Evolutionary conservation across 2,888 invertebrate species (phyloP), one percentile per base, ranked within the genome.

Genomic region (Spisula subtruncata): DNA sequence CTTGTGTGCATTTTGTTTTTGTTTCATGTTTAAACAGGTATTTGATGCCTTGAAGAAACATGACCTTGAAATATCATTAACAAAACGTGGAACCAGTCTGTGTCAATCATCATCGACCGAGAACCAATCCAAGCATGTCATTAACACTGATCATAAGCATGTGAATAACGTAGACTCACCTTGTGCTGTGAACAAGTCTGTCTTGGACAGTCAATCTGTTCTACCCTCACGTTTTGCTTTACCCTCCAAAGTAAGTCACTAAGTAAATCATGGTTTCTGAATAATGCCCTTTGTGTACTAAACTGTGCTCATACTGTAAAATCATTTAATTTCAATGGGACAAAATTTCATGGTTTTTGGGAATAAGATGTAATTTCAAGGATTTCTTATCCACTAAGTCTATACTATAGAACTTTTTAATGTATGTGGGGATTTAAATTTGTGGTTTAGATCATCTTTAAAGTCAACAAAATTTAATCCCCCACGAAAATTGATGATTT

Each of bases 161-260:
- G 75, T 91, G 79, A 88, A 81, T 89, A 85, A 91, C 86, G 46
- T 83, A 54, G 91, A 91, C 54, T 88, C 89, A 79, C 71, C 88
- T 32, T 46, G 86, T 81, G 60, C 81, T 46, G 83, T 80, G 56
- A 89, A 90, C 71, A 88, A 91, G 82, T 90, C 93, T 56, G 86
- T 91, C 20, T 56, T 93, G 48, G 92, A 93, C 89, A 88, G 83
- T 83, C 86, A 92, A 71, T 88, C 92, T 83, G 90, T 93, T 10
- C 87, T 94, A 14, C 94, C 94, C 14, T 94, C 94, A 20, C 90
- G 91, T 81, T 94, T 94, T 88, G 89, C 92, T 20, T 81, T 94
- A 18, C 94, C 93, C 14, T 94, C 94, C 4, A 94, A 93, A 93
- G 94, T 94, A 92, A 93, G 93, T 90, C 56, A 48, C 20, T 60